Base-by-base conservation (phyloP, 2,113 vertebrate species). In the Istiophorus platypterus region DNA sequence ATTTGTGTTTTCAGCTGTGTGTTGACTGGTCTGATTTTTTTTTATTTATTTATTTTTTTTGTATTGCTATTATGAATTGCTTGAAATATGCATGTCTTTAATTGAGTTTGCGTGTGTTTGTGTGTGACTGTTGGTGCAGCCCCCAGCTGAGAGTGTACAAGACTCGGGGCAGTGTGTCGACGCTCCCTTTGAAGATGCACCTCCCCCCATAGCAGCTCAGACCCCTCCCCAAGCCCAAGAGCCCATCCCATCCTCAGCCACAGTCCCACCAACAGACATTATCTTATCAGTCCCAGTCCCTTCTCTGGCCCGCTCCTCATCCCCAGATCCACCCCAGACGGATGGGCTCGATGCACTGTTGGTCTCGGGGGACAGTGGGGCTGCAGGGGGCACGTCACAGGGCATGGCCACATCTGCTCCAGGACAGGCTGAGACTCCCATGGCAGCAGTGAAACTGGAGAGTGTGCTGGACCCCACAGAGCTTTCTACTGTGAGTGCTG, bases 401-500 rank as follows among this genome's bases (percentile, higher is more conserved):
- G 91, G 93, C 91, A 86, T 72, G 86, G 73, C 78, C 92, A 89
- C 85, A 91, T 94, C 92, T 92, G 81, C 89, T 93, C 75, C 94
- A 81, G 94, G 94, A 78, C 84, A 42, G 80, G 82, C 93, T 82
- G 91, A 67, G 86, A 85, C 94, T 90, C 92, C 90, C 89, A 86
- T 88, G 88, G 94, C 94, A 85, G 92, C 90, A 91, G 80, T 91
- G 92, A 96, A 95, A 95, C 85, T 94, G 93, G 97, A 97, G 92
- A 95, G 88, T 91, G 96, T 97, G 91, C 95, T 97, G 96, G 97
- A 99, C 93, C 96, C 97, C 90, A 96, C 96, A 85, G 97, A 99
- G 89, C 96, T 99, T 97, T 98, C 98, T 96, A 99, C 98, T 94
- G 98, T 99, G 96, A 99, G 97, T 97, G 96, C 95, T 96, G 95